Percentiles rank a stretch among this genome's conserved stretches.
These are phyloP conservation scores for Acanthopagrus latus DNA, from an alignment of 2,797 vertebrate species.

Conservation along the genomic window DNA sequence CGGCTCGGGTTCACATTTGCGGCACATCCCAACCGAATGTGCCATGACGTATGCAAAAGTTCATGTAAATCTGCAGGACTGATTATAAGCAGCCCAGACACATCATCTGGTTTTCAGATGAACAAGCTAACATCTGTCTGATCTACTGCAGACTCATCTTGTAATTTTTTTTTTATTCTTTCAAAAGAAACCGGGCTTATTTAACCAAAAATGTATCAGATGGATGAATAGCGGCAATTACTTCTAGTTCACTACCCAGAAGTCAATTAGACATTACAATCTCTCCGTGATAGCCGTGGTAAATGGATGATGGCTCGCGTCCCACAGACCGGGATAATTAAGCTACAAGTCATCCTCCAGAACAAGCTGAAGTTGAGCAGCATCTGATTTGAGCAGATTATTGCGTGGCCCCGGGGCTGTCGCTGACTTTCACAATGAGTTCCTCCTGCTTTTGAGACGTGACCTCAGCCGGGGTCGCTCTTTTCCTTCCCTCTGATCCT, in stretches of 20 bases:
- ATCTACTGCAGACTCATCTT: slow-evolving; percentile 54
- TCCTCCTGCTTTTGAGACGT: slow-evolving; percentile 39
- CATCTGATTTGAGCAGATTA: slow-evolving; percentile 73
- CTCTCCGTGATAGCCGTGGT: slow-evolving; percentile 68
- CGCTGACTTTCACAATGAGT: slow-evolving; percentile 51
- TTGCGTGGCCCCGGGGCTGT: slow-evolving; percentile 50
- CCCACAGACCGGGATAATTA: slow-evolving; percentile 72
- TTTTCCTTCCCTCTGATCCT: slow-evolving; percentile 64
- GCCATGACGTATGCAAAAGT: not conserved
- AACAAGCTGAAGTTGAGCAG: slow-evolving; percentile 58
- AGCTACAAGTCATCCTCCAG: slow-evolving; percentile 53
- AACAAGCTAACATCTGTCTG: slow-evolving; percentile 52
- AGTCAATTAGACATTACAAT: slow-evolving; percentile 70
- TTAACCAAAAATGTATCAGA: slow-evolving; percentile 65
- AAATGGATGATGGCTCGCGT: slow-evolving; percentile 72
- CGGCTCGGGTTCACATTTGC: not conserved
- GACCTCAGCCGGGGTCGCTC: slow-evolving; percentile 68
- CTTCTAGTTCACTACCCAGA: slow-evolving; percentile 57
- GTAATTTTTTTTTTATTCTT: slow-evolving; percentile 39
- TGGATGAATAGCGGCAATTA: slow-evolving; percentile 76
- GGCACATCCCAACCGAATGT: not conserved
- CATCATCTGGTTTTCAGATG: slow-evolving; percentile 35
- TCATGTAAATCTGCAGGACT: slow-evolving; percentile 3
- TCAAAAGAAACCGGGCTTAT: slow-evolving; percentile 54
- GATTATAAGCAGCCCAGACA: not conserved